A percentile compares a stretch with the other conserved stretches of the same genome.
These are phyloP conservation scores for Myiothlypis coronata DNA, from an alignment of 2,797 vertebrate species.

Conservation along the genomic window DNA sequence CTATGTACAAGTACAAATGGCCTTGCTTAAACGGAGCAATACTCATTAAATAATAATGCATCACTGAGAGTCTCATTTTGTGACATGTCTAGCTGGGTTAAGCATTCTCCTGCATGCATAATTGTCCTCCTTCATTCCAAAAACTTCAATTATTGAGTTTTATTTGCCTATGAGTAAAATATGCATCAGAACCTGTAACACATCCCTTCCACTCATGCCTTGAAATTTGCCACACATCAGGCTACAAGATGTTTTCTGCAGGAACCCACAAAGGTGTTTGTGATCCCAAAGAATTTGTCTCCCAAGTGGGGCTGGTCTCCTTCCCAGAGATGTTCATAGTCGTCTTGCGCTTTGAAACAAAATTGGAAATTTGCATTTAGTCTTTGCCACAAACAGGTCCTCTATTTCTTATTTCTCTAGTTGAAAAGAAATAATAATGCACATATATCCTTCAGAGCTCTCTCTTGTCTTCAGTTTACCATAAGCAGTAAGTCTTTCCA, in stretches of 20 bases:
- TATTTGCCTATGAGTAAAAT: constrained; percentile 1
- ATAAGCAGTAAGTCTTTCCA: background rate
- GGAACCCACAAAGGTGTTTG: background rate
- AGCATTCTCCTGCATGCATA: constrained; percentile 10
- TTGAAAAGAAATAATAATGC: background rate
- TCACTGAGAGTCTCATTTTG: constrained; percentile 32
- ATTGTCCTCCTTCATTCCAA: background rate
- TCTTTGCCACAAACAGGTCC: background rate
- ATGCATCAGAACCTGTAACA: background rate
- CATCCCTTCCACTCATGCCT: background rate
- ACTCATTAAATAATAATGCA: constrained; percentile 57
- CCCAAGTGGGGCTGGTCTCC: background rate
- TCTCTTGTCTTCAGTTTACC: background rate
- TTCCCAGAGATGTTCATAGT: background rate
- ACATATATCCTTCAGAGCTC: fast-evolving
- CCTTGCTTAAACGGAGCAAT: background rate
- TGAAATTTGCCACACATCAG: background rate
- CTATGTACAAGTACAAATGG: constrained; percentile 23
- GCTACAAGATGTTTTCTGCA: background rate
- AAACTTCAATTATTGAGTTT: background rate
- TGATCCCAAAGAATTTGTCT: background rate
- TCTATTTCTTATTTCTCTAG: background rate
- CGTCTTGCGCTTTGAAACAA: background rate
- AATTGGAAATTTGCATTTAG: background rate
- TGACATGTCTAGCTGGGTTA: constrained; percentile 25